These are phyloP conservation scores for Sepiola atlantica DNA, from an alignment of 2,888 invertebrate genomes.

Conservation along the genomic window DNA sequence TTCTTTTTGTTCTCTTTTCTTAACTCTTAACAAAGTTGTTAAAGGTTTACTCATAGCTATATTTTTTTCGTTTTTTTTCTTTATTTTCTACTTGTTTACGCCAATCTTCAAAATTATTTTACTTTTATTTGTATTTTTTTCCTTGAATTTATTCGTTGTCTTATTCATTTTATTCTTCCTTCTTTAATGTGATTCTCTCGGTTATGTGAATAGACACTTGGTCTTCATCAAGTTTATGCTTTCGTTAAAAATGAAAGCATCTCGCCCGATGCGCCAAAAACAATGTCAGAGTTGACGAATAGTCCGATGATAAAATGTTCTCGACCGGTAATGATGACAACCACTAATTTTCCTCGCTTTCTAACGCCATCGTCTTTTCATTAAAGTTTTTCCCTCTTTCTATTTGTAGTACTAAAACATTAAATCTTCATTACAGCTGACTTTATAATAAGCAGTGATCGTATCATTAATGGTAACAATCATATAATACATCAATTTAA, in stretches of 20 bases:
- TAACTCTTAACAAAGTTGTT: no score
- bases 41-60: no score
- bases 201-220: neutral
- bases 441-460: neutral
- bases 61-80: no score
- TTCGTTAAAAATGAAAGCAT: neutral
- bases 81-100: no score
- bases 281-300: neutral
- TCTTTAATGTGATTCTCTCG: neutral
- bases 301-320: neutral
- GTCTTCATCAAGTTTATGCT: neutral
- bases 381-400: neutral
- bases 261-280: neutral
- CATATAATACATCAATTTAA: neutral
- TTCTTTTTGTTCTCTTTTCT: no score
- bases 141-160: neutral
- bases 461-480: neutral
- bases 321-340: neutral
- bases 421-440: neutral
- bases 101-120: no score
- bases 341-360: neutral
- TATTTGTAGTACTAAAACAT: neutral
- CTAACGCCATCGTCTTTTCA: neutral
- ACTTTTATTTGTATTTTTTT: no score
- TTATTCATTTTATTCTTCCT: neutral